These are phyloP conservation scores for Hucho hucho DNA, from an alignment of 2,113 vertebrate species.

Conservation along the genomic window DNA sequence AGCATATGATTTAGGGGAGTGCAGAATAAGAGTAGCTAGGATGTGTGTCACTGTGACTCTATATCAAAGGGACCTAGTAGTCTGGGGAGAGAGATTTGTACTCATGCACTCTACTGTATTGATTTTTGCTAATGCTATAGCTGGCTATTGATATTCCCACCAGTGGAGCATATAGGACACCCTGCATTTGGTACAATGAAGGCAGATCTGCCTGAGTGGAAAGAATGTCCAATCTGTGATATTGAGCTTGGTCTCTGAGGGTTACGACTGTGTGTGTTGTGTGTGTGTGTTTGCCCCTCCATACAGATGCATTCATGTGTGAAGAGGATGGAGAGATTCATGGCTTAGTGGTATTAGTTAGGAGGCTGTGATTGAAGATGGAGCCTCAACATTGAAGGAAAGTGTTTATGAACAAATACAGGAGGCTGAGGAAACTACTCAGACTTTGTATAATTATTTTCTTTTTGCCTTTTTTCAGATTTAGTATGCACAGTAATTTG, in stretches of 20 bases:
- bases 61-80: slow-evolving; percentile 38
- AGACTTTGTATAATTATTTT: not conserved
- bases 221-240: slow-evolving; percentile 45
- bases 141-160: slow-evolving; percentile 65
- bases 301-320: not conserved
- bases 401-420: not conserved
- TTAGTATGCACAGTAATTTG: not conserved
- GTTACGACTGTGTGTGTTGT: slow-evolving; percentile 7
- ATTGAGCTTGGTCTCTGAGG: slow-evolving; percentile 53
- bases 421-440: not conserved
- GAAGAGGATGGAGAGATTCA: not conserved
- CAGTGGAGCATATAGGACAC: slow-evolving; percentile 56
- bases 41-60: slow-evolving; percentile 55
- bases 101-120: slow-evolving; percentile 61
- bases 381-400: not conserved
- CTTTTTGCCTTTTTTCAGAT: not conserved
- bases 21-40: slow-evolving; percentile 24
- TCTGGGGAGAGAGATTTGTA: slow-evolving; percentile 49
- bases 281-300: no score
- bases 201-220: slow-evolving; percentile 44
- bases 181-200: slow-evolving; percentile 57
- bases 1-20: slow-evolving; percentile 45
- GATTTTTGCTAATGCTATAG: slow-evolving; percentile 68
- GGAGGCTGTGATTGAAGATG: not conserved
- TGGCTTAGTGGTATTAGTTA: not conserved